Evolutionary conservation across 2,888 invertebrate species (phyloP), one percentile per base, ranked within the genome.

Genomic region (Amphimallon solstitiale): DNA sequence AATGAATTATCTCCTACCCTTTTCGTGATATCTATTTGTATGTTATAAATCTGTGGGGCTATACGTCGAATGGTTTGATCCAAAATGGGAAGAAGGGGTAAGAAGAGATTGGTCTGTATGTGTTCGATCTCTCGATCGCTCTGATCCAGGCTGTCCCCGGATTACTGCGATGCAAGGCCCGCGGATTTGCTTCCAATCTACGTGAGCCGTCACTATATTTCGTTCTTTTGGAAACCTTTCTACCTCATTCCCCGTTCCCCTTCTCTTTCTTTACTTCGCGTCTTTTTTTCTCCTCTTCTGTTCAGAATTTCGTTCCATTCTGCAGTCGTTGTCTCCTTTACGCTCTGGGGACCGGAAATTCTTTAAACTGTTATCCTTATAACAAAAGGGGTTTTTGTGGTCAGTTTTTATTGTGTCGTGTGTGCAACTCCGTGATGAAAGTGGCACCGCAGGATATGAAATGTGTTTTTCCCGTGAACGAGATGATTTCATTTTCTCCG

Each of bases 151-250:
- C 67, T 66, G 52, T 63, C 63, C 51, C 56, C 45, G 59, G 52
- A 62, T 69, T 59, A 59, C 46, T 49, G 54, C 56, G 63, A 67
- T 68, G 48, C 63, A 67, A 61, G 67, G 48, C 63, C 63, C 62
- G 65, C 46, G 65, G 68, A 69, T 68, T 68, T 68, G 51, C 65
- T 63, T 67, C 67, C 63, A 52, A 65, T 65, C 60, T 62, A 65
- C 62, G 61, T 23, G 63, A 49, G 48, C 60, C 66, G 65, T 63
- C 62, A 52, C 62, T 59, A 65, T 67, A 65, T 60, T 63, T 66
- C 60, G 49, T 46, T 45, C 43, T 46, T 29, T 48, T n/a, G 12
- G 38, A 9, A 35, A 17, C 14, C 7, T 21, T 17, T 48, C 17
- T 48, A 10, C 29, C 34, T 46, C 29, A 34, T n/a, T n/a, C 29